Evolutionary conservation across 2,113 vertebrate species (phyloP).

Genomic region (Pantherophis guttatus): DNA sequence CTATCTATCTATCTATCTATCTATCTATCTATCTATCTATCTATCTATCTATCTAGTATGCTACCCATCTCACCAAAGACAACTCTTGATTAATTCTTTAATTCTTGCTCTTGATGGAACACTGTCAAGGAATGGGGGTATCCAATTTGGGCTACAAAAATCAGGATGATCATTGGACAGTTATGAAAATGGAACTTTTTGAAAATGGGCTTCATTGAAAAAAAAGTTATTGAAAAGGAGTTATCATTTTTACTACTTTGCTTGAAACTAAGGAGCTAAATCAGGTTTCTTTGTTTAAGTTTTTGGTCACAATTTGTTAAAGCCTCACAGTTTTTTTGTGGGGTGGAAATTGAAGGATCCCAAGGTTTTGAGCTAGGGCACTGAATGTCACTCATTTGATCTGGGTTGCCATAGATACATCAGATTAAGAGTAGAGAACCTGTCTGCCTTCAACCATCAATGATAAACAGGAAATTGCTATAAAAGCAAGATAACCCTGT

Average conservation of each 20-base stretch:
- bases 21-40: too few species aligned
- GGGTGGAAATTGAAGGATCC: neutral
- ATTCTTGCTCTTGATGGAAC: neutral
- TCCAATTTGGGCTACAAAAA: neutral
- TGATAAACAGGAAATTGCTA: neutral
- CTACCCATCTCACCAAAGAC: too few species aligned
- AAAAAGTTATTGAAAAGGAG: neutral
- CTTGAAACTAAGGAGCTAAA: neutral
- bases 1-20: too few species aligned
- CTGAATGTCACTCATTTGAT: neutral
- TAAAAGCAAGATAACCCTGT: neutral
- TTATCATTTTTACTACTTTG: neutral
- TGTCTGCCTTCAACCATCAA: neutral
- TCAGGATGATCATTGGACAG: neutral
- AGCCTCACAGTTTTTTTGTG: neutral
- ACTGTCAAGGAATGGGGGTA: neutral
- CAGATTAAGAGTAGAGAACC: neutral
- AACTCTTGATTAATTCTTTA: too few species aligned
- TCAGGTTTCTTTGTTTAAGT: neutral
- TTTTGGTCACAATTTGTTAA: neutral
- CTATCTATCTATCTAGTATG: too few species aligned
- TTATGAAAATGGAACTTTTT: neutral
- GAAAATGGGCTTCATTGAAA: neutral
- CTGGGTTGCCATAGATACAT: neutral
- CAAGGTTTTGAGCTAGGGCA: neutral